These are phyloP conservation scores for Drosophila mayri DNA, from an alignment of 1,140 invertebrate genomes.

Conservation along the genomic window DNA sequence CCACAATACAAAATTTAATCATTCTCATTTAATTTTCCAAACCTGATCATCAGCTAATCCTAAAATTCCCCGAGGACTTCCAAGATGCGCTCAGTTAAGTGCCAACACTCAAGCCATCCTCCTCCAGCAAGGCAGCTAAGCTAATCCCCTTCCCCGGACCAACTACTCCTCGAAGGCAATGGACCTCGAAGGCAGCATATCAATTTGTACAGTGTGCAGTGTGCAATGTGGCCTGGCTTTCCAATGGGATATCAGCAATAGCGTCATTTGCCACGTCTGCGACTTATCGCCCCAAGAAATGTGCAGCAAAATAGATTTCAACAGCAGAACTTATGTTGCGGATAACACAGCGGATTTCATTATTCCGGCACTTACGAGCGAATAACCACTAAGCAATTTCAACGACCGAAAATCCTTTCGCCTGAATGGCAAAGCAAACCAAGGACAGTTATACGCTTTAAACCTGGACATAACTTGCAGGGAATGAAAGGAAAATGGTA, in stretches of 20 bases:
- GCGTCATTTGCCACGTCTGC: constrained; percentile 81
- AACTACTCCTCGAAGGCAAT: constrained; percentile 18
- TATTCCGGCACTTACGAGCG: constrained; percentile 81
- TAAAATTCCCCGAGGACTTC: neutral
- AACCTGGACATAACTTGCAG: constrained; percentile 69
- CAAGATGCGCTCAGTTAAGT: neutral
- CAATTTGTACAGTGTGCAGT: constrained; percentile 50
- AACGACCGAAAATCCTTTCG: constrained; percentile 63
- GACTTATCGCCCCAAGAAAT: constrained; percentile 81
- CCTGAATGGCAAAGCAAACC: constrained; percentile 44
- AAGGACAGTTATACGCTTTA: constrained; percentile 69
- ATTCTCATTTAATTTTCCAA: neutral
- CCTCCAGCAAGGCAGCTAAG: neutral
- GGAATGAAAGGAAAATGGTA: neutral
- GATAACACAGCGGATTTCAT: constrained; percentile 80
- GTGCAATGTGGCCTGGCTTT: constrained; percentile 36
- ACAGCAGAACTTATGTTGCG: constrained; percentile 69
- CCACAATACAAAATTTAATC: neutral
- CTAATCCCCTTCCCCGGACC: constrained; percentile 14
- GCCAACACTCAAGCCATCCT: neutral
- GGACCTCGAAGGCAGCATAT: constrained; percentile 44
- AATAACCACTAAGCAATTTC: constrained; percentile 79
- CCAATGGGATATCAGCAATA: constrained; percentile 59
- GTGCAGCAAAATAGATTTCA: constrained; percentile 76
- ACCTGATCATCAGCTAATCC: constrained; percentile 1